Conservation (phyloP, 2,888 invertebrate species). For the Drosophila nr. fundita region DNA sequence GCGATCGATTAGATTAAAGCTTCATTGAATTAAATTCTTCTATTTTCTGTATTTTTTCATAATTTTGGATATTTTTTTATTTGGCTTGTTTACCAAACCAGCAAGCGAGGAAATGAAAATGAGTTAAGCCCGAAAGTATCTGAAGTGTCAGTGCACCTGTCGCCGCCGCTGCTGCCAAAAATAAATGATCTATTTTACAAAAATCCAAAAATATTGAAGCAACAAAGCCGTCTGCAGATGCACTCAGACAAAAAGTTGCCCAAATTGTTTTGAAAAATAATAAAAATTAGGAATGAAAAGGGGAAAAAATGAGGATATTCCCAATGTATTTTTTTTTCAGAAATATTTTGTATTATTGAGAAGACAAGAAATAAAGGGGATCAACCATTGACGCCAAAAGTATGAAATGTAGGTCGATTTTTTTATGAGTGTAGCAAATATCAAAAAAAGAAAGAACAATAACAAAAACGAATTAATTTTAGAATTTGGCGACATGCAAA, state of each 20-base stretch:
- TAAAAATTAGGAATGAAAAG: background rate
- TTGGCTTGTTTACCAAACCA: slow-evolving; percentile 1
- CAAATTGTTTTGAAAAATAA: background rate
- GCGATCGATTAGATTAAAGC: slow-evolving; percentile 59
- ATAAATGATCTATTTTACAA: slow-evolving; percentile 38
- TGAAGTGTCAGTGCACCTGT: slow-evolving; percentile 65
- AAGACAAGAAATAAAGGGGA: too few species aligned
- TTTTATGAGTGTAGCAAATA: background rate
- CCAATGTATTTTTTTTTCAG: too few species aligned
- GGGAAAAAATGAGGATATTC: too few species aligned
- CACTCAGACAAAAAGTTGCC: background rate
- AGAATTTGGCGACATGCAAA: slow-evolving; percentile 56
- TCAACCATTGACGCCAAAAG: too few species aligned
- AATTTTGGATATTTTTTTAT: background rate
- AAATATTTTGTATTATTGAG: too few species aligned
- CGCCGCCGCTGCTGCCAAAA: slow-evolving; percentile 42
- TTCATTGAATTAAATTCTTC: background rate
- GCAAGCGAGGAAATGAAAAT: slow-evolving; percentile 8
- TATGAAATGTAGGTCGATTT: background rate
- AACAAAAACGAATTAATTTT: slow-evolving; percentile 46
- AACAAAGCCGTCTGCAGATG: slow-evolving; percentile 8
- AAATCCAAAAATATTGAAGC: slow-evolving; percentile 12
- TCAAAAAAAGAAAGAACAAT: background rate
- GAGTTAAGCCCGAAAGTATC: slow-evolving; percentile 25
- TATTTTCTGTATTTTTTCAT: background rate